Conservation (phyloP, 2,888 invertebrate genomes). For the Atrina japonica region DNA sequence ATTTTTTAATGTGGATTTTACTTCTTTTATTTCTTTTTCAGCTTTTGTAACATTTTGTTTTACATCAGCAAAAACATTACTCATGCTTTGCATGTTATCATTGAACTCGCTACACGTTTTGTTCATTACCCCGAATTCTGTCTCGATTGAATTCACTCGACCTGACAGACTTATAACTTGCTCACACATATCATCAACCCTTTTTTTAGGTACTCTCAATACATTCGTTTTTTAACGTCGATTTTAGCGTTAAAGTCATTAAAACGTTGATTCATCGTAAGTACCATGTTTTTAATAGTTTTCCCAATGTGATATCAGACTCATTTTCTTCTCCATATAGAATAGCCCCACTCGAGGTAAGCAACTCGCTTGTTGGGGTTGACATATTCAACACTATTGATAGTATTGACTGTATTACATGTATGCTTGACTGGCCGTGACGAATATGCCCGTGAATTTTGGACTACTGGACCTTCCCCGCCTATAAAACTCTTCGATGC, state of each 20-base stretch:
- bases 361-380: background rate
- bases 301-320: slow-evolving; percentile 13
- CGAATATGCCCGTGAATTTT: no score
- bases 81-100: background rate
- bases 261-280: background rate
- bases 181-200: slow-evolving; percentile 2
- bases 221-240: background rate
- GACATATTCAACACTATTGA: no score
- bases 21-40: no score
- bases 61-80: background rate
- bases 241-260: background rate
- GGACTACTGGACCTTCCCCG: no score
- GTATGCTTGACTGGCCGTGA: no score
- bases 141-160: background rate
- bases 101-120: background rate
- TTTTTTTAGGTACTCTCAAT: no score
- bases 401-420: no score
- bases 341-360: background rate
- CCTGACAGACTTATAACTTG: background rate
- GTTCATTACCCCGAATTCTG: background rate
- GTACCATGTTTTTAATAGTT: slow-evolving; percentile 8
- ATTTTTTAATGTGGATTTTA: background rate
- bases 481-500: no score
- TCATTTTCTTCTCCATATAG: background rate
- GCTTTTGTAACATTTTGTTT: background rate